Conservation (phyloP, 1,140 invertebrate genomes). For the Melanaphis sacchari region DNA sequence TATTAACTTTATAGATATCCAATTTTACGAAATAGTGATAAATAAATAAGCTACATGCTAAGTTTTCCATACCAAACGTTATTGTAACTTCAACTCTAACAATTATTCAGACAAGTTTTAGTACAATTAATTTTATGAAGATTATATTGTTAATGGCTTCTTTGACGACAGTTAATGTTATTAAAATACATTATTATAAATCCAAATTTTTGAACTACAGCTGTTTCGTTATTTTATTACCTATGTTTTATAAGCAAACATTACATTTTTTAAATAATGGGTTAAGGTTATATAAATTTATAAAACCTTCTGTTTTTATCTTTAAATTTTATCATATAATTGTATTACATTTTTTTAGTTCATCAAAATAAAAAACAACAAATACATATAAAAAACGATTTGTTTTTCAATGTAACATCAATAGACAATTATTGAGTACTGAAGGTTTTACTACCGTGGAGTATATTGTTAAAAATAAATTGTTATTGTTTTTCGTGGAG, state of each 20-base stretch:
- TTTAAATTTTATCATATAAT: background rate
- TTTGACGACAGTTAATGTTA: background rate
- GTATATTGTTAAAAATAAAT: background rate
- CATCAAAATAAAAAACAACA: background rate
- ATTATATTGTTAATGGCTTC: background rate
- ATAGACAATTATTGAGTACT: background rate
- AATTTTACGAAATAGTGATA: background rate
- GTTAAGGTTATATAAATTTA: too few species aligned
- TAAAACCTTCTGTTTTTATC: background rate
- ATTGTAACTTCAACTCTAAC: background rate
- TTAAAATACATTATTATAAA: background rate
- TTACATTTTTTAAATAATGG: background rate
- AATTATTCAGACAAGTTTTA: background rate
- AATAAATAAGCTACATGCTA: background rate
- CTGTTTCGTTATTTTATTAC: background rate
- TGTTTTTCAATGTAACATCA: background rate
- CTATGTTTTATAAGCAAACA: background rate
- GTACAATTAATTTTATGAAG: background rate
- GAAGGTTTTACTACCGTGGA: background rate
- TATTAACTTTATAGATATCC: background rate
- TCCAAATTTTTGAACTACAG: background rate
- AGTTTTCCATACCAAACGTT: background rate
- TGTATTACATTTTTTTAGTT: background rate
- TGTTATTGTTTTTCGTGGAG: background rate
- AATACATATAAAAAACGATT: background rate